Conservation (phyloP, 2,888 invertebrate genomes). For the Orchesella flavescens region DNA sequence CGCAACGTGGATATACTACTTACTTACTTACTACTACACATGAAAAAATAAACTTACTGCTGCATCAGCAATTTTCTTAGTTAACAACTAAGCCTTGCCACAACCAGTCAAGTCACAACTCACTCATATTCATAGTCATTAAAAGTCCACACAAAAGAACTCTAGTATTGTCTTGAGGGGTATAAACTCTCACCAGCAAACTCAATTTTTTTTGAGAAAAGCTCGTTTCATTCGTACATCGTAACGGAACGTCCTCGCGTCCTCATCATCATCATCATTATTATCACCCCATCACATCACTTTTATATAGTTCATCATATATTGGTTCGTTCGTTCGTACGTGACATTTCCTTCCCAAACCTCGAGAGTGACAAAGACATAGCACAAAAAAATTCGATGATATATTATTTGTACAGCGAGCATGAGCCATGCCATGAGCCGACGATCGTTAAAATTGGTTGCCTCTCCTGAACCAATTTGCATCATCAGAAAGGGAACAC, state of each 20-base stretch:
- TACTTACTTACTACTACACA: too few species aligned
- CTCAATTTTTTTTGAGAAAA: neutral
- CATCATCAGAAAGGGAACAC: too few species aligned
- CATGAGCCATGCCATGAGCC: too few species aligned
- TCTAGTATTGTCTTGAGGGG: neutral
- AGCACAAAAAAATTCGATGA: constrained; percentile 20
- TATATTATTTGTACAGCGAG: neutral
- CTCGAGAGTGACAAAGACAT: constrained; percentile 28
- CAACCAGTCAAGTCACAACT: neutral
- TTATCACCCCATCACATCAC: neutral
- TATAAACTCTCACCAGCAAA: neutral
- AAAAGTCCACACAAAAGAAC: neutral
- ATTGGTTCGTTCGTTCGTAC: constrained; percentile 1
- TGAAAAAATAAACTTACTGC: constrained; percentile 43
- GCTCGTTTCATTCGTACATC: neutral
- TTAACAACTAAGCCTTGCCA: neutral
- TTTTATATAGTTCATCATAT: neutral
- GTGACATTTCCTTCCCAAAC: constrained; percentile 36
- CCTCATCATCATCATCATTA: neutral
- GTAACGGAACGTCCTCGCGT: too few species aligned
- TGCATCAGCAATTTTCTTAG: constrained; percentile 42
- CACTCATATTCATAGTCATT: too few species aligned
- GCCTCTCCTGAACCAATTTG: too few species aligned
- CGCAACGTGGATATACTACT: constrained; percentile 10
- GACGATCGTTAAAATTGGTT: too few species aligned